Evolutionary conservation across 2,797 vertebrate species (phyloP), one percentile per base, ranked within the genome.

Genomic region (Oceanodroma leucorhoa): DNA sequence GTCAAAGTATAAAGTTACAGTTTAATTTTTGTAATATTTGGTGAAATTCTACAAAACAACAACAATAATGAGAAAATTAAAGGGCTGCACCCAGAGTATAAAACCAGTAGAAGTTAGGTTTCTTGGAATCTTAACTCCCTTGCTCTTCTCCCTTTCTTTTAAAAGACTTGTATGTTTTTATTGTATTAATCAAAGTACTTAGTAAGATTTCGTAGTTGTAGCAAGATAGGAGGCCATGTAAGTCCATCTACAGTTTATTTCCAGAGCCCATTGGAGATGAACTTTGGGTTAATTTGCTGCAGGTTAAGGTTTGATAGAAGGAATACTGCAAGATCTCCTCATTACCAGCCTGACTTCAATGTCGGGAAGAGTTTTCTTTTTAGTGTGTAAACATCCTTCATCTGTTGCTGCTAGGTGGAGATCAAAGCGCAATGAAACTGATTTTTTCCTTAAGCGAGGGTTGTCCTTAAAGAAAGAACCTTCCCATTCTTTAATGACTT

Each of bases 391-490:
- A 27, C 99, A 98, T 1, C 98, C 98, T 58, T 99, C 99, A 4
- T 99, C 99, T 0, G 96, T 96, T 1, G 99, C 98, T 32, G 98
- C 98, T 2, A 99, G 98, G 96, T 99, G 99, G 64, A 99, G 99
- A 94, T 99, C 99, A 50, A 99, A 99, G 64, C 99, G 99, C 95
- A 99, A 97, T 1, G 99, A 99, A 93, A 99, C 99, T 0, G 99
- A 99, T 96, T 99, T 99, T 98, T 99, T 99, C 82, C 99, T 98
- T 95, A 99, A 97, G 78, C 98, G 99, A 34, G 99, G 99, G 94
- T 99, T 99, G 97, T 99, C 99, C 96, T 99, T 98, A 98, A 99
- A 99, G 98, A 99, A 99, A 15, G 99, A 99, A 27, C 99, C 99
- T 97, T 99, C 99, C 99, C 99, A 99, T 95, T 99, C 98, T 96